Conservation (phyloP, 2,797 vertebrate species). For the Perodicticus potto region DNA sequence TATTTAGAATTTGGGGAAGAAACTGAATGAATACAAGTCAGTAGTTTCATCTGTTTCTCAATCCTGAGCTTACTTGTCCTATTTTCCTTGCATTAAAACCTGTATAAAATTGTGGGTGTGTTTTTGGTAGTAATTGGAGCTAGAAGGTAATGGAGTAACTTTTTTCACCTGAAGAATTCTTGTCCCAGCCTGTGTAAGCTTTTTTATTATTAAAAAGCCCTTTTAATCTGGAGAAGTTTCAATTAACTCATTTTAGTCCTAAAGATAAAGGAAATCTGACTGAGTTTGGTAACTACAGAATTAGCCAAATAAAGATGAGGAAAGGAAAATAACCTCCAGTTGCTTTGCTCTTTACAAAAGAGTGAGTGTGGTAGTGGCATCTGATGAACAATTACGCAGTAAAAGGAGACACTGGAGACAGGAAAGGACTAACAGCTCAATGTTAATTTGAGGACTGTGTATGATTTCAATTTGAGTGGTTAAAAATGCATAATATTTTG, state of each 20-base stretch:
- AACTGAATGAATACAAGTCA: conserved; percentile 25
- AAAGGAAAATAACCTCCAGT: background rate
- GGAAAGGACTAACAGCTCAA: conserved; percentile 7
- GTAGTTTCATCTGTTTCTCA: conserved; percentile 33
- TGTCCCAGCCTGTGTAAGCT: background rate
- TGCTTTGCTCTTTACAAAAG: conserved; percentile 22
- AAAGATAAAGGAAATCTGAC: conserved; percentile 50
- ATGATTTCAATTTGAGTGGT: background rate
- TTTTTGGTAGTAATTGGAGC: conserved; percentile 59
- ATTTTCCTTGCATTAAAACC: conserved; percentile 34
- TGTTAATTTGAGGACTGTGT: conserved; percentile 45
- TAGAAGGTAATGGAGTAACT: background rate
- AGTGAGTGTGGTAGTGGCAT: background rate
- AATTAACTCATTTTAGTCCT: conserved; percentile 51
- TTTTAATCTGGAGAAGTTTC: background rate
- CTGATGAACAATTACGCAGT: background rate
- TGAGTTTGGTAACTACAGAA: conserved; percentile 30
- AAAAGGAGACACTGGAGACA: background rate
- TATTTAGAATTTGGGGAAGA: conserved; percentile 50
- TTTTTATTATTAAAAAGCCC: conserved; percentile 21
- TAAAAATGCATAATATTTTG: background rate
- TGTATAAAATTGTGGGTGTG: background rate
- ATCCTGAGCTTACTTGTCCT: background rate
- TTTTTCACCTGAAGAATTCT: background rate
- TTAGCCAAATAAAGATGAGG: background rate